Conservation (phyloP, 2,888 invertebrate genomes). For the Orthosia gothica region DNA sequence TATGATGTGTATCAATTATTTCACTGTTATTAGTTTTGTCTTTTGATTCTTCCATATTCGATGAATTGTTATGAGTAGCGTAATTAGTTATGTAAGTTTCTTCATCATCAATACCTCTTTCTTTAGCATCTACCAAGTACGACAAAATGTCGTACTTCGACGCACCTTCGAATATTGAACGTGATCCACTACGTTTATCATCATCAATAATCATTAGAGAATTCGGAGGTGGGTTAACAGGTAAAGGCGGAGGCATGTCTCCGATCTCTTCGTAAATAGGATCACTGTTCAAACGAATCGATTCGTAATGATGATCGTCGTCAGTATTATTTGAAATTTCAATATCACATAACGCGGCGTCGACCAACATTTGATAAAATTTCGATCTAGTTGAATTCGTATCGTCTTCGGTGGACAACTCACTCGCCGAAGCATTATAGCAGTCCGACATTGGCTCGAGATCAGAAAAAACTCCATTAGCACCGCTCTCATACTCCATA, state of each 20-base stretch:
- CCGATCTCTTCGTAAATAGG: constrained; percentile 95
- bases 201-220: constrained; percentile 93
- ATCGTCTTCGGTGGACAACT: constrained; percentile 93
- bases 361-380: constrained; percentile 94
- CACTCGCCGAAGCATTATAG: constrained; percentile 94
- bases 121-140: constrained; percentile 97
- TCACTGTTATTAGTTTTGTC: constrained; percentile 91
- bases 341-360: constrained; percentile 93
- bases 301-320: constrained; percentile 94
- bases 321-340: constrained; percentile 92
- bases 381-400: constrained; percentile 93
- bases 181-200: constrained; percentile 93
- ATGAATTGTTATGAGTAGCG: constrained; percentile 89
- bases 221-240: constrained; percentile 94
- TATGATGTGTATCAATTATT: constrained; percentile 87
- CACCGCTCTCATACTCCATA: constrained; percentile 93
- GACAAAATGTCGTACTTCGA: constrained; percentile 97
- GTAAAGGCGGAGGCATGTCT: constrained; percentile 95
- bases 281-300: constrained; percentile 93
- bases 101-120: constrained; percentile 94
- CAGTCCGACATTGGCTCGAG: constrained; percentile 93
- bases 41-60: constrained; percentile 89
- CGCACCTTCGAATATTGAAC: constrained; percentile 95
- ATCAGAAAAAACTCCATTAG: constrained; percentile 89
- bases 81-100: constrained; percentile 93